A percentile compares a stretch with the other conserved stretches of the same genome.
These are phyloP conservation scores for Cyclargus thomasi DNA, from an alignment of 1,140 invertebrate genomes.

Conservation along the genomic window DNA sequence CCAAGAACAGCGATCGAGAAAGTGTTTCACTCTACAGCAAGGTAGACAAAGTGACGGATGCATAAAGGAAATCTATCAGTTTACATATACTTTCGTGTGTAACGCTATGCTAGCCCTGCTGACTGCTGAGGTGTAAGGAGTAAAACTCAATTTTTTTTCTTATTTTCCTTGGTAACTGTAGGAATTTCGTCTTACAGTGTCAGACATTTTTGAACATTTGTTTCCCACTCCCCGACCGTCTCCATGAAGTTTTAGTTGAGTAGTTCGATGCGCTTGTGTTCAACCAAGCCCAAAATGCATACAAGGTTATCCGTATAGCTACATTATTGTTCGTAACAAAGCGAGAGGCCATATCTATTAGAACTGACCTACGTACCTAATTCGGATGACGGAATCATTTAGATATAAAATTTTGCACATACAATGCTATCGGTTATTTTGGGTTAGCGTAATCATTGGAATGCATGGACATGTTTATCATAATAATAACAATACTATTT, in stretches of 20 bases:
- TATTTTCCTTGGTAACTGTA: too few relatives aligned
- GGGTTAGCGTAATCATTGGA: background rate
- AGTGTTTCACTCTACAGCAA: too few relatives aligned
- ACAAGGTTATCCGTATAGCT: background rate
- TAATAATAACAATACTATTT: background rate
- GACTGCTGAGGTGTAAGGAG: too few relatives aligned
- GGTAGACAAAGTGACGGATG: too few relatives aligned
- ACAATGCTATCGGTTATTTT: background rate
- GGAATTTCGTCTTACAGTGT: too few relatives aligned
- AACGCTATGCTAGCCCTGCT: too few relatives aligned
- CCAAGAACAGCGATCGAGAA: too few relatives aligned
- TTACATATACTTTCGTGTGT: too few relatives aligned
- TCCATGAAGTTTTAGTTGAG: background rate
- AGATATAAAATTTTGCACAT: background rate
- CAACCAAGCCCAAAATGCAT: constrained; percentile 1
- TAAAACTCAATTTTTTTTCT: too few relatives aligned
- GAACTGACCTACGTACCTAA: constrained; percentile 13
- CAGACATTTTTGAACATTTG: too few relatives aligned
- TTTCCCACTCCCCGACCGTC: too few relatives aligned
- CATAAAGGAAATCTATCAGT: too few relatives aligned
- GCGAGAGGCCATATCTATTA: constrained; percentile 11
- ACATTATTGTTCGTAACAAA: constrained; percentile 1
- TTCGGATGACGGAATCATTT: constrained; percentile 11
- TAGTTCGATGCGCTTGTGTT: background rate
- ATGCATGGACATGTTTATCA: background rate